These are phyloP conservation scores for Drosophila novamexicana DNA, from an alignment of 1,140 invertebrate genomes.

Conservation along the genomic window DNA sequence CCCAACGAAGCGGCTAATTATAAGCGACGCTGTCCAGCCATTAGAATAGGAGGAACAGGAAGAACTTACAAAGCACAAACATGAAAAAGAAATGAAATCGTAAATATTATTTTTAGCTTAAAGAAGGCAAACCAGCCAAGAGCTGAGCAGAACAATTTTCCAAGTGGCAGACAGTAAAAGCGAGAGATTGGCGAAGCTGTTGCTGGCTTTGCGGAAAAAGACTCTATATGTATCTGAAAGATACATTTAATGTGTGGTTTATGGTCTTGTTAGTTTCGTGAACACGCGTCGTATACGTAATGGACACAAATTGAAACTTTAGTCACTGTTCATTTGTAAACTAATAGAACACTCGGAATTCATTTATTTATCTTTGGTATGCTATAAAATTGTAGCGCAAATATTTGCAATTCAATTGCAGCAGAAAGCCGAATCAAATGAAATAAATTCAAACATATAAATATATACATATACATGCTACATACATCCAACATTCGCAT, in stretches of 20 bases:
- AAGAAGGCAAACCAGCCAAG: slow-evolving; percentile 10
- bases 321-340: slow-evolving; percentile 54
- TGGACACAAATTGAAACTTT: slow-evolving; percentile 67
- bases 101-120: slow-evolving; percentile 73
- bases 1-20: slow-evolving; percentile 58
- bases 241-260: slow-evolving; percentile 38
- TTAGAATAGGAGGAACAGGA: slow-evolving; percentile 21
- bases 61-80: slow-evolving; percentile 41
- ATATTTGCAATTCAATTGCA: slow-evolving; percentile 81
- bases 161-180: slow-evolving; percentile 12
- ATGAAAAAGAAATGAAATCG: slow-evolving; percentile 67
- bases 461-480: neutral
- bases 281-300: slow-evolving; percentile 51
- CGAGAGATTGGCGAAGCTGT: neutral
- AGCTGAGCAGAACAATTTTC: slow-evolving; percentile 5
- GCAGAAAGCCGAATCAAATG: slow-evolving; percentile 53
- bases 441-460: slow-evolving; percentile 41
- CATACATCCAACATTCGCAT: slow-evolving; percentile 22
- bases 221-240: slow-evolving; percentile 10
- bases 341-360: slow-evolving; percentile 70
- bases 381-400: slow-evolving; percentile 60
- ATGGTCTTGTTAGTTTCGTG: slow-evolving; percentile 16
- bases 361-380: slow-evolving; percentile 62
- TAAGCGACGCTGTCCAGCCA: slow-evolving; percentile 43
- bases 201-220: slow-evolving; percentile 4